Base-by-base conservation (phyloP, 2,113 vertebrate species). In the Tylochromis polylepis region DNA sequence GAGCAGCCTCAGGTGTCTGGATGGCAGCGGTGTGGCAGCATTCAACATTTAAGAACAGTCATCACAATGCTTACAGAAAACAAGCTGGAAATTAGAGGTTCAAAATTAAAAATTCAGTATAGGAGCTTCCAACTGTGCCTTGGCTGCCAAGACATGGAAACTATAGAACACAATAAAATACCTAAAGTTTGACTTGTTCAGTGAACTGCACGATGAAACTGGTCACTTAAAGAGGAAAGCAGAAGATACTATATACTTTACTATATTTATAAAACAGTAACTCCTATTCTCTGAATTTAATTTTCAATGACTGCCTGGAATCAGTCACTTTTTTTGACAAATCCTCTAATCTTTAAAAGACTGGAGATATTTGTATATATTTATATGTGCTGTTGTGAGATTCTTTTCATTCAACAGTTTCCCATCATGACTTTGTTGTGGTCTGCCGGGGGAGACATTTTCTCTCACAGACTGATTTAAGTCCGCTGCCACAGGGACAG, bases 11-110 rank as follows among this genome's bases (percentile, higher is more conserved):
- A 57, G 38, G 65, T 87, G 58, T 79, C 38, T 72, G 77, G 62
- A 85, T 22, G 10, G 36, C 59, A 75, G 18, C 22, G 38, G 10
- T 78, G 80, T 78, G 81, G 41, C 53, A 55, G 38, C 18, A 58
- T 70, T 91, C 11, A 20, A 20, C 70, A n/a, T 90, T 83, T 53
- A 27, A n/a, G 46, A 67, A 91, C 16, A 46, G 59, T 88, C 81
- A 88, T 57, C 72, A 27, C 81, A 65, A 65, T 6, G 5, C 22
- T 83, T 79, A 58, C 80, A 85, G 87, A 59, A 20, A 81, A 81
- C 11, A 58, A 24, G 22, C 27, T 5, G 16, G 27, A 34, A 77
- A 77, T n/a, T n/a, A n/a, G n/a, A n/a, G n/a, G n/a, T 31, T 31
- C 72, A 79, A 18, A 34, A 79, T 41, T 79, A n/a, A 57, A 41